Evolutionary conservation across 2,888 invertebrate genomes (phyloP).

Genomic region (Drosophila demipolita): DNA sequence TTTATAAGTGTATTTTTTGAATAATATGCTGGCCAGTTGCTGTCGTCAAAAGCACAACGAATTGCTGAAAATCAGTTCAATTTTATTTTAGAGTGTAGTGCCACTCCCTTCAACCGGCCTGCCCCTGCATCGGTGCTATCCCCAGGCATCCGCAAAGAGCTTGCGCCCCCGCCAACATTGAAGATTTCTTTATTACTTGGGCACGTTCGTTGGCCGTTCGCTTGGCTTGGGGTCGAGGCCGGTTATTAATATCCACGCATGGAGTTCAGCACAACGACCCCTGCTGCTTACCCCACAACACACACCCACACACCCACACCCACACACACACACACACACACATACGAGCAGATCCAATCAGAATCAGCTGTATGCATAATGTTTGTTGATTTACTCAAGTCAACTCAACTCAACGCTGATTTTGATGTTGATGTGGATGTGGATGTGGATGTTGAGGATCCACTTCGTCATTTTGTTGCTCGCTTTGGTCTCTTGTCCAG

Average conservation of each 20-base stretch:
- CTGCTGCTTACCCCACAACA: constrained; percentile 2
- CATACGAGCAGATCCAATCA: constrained; percentile 41
- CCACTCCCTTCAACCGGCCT: neutral
- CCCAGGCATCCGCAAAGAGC: constrained; percentile 48
- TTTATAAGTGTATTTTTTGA: neutral
- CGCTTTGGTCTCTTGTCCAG: constrained; percentile 63
- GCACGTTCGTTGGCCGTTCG: constrained; percentile 60
- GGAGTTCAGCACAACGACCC: constrained; percentile 65
- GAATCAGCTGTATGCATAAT: constrained; percentile 77
- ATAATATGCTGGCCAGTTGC: neutral
- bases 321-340: neutral
- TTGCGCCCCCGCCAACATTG: constrained; percentile 64
- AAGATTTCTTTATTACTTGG: constrained; percentile 80
- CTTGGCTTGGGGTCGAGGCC: constrained; percentile 78
- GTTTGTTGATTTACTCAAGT: constrained; percentile 67
- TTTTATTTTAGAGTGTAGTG: neutral
- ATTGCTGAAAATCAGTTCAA: neutral
- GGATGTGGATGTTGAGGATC: constrained; percentile 58
- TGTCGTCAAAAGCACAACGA: neutral
- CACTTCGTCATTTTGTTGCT: constrained; percentile 56
- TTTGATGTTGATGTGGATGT: constrained; percentile 6
- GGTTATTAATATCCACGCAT: constrained; percentile 79
- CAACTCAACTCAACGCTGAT: neutral
- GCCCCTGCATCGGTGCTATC: constrained; percentile 12
- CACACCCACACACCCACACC: constrained; percentile 1